Conservation (phyloP, 2,888 invertebrate species). For the Chloroclystis v-ata region DNA sequence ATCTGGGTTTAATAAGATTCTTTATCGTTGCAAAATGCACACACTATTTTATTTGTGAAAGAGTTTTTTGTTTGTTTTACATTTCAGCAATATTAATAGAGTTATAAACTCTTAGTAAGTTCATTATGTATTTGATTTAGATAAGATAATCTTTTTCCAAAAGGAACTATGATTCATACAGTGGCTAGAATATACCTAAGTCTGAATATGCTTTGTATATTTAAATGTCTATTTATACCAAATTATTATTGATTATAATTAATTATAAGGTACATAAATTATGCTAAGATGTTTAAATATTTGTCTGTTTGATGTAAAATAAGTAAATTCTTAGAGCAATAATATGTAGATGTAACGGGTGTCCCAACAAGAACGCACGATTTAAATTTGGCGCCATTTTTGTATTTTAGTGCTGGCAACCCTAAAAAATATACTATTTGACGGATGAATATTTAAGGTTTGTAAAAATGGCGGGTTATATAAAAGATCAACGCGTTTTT, state of each 20-base stretch:
- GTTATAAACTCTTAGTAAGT: constrained; percentile 55
- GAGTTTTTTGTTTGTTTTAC: constrained; percentile 38
- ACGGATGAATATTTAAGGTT: too few species aligned
- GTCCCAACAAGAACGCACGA: too few species aligned
- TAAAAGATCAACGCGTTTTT: too few species aligned
- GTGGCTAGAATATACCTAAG: constrained; percentile 76
- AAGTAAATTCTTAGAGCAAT: constrained; percentile 18
- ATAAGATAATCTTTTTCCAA: constrained; percentile 52
- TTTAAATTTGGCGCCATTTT: too few species aligned
- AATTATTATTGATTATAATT: constrained; percentile 21
- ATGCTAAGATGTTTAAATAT: constrained; percentile 4
- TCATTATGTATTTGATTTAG: constrained; percentile 16
- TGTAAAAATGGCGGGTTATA: too few species aligned
- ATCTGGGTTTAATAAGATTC: constrained; percentile 37
- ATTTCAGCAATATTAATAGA: constrained; percentile 58
- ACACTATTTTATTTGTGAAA: constrained; percentile 11
- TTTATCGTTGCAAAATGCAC: constrained; percentile 33
- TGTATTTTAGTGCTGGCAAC: too few species aligned
- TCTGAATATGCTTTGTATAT: constrained; percentile 71
- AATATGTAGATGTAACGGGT: constrained; percentile 11
- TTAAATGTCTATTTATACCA: constrained; percentile 50
- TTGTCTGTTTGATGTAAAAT: not conserved
- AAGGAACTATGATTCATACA: constrained; percentile 69
- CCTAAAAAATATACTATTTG: too few species aligned
- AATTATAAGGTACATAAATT: too few species aligned